A percentile compares a stretch with the other conserved stretches of the same genome.
phyloP scores from a whole-genome alignment of 2,888 invertebrate genomes.

The Sarcophaga caerulescens region DNA sequence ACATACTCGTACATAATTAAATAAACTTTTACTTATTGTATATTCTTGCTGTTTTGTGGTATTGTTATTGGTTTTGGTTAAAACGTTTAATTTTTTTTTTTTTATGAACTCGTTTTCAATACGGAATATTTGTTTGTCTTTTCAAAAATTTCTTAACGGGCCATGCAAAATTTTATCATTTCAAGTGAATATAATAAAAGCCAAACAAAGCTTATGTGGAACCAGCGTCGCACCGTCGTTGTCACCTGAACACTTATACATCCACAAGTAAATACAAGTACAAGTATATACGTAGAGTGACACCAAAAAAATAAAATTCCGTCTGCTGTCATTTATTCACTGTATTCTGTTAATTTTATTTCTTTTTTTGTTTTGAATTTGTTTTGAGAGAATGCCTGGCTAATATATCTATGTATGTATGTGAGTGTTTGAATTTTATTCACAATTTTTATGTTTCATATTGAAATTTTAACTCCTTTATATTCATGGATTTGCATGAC shows the following conservation, averaged over 20 bases:
- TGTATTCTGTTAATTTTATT: constrained; percentile 13
- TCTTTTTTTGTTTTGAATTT: constrained; percentile 6
- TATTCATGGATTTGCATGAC: not conserved
- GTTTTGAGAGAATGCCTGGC: constrained; percentile 59
- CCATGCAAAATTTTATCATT: constrained; percentile 36
- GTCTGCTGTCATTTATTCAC: constrained; percentile 3
- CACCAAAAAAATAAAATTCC: not conserved
- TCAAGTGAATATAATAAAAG: not conserved
- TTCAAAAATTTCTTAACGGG: constrained; percentile 40
- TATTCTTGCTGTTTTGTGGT: not conserved
- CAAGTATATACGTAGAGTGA: not conserved
- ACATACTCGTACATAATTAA: not conserved
- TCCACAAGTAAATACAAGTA: not conserved
- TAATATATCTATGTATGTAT: constrained; percentile 32
- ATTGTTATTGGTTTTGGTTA: not conserved
- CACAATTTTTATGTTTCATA: constrained; percentile 12
- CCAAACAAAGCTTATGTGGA: constrained; percentile 14
- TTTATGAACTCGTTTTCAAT: not conserved
- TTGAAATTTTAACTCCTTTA: constrained; percentile 22
- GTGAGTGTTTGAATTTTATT: constrained; percentile 11
- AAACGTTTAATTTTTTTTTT: not conserved
- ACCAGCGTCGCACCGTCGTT: not conserved
- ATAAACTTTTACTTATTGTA: not conserved
- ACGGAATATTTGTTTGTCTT: constrained; percentile 21
- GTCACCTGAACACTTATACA: constrained; percentile 7